These are phyloP conservation scores for Drosophila merina DNA, from an alignment of 2,888 invertebrate genomes.

Conservation along the genomic window DNA sequence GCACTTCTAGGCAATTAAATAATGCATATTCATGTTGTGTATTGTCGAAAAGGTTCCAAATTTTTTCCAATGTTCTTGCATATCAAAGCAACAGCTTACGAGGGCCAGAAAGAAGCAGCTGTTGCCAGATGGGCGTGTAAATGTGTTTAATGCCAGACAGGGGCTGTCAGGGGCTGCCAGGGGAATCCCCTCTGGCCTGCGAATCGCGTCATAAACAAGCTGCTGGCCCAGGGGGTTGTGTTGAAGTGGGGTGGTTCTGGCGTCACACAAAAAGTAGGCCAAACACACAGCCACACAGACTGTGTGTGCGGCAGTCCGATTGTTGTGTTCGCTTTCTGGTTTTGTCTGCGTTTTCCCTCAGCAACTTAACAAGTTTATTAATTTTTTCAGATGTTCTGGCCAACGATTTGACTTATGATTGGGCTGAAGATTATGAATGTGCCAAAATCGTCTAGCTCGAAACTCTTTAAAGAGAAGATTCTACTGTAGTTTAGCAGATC, in stretches of 20 bases:
- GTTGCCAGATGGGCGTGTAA: constrained; percentile 73
- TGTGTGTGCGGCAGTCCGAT: constrained; percentile 31
- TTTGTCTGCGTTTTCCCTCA: constrained; percentile 39
- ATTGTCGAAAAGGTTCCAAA: not conserved
- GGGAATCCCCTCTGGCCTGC: constrained; percentile 14
- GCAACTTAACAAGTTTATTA: constrained; percentile 58
- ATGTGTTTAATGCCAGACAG: constrained; percentile 59
- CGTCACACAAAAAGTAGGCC: constrained; percentile 61
- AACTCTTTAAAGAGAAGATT: constrained; percentile 16
- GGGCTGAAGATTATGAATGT: constrained; percentile 19
- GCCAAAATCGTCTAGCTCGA: constrained; percentile 27
- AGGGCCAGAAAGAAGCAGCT: constrained; percentile 59
- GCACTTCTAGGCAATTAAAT: too few species aligned
- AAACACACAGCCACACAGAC: constrained; percentile 52
- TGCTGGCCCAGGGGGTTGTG: constrained; percentile 3
- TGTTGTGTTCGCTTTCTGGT: constrained; percentile 37
- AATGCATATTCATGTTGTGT: too few species aligned
- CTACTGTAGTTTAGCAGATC: too few species aligned
- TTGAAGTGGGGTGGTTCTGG: not conserved
- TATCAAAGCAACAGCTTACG: constrained; percentile 48
- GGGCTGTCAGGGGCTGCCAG: constrained; percentile 51
- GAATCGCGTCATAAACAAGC: constrained; percentile 37
- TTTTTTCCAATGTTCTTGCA: constrained; percentile 19
- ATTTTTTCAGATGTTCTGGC: constrained; percentile 59
- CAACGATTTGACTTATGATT: constrained; percentile 35